A percentile compares a stretch with the other conserved stretches of the same genome.
Conservation (phyloP, 2,888 invertebrate species). For the Agonopterix alstromeriana region DNA sequence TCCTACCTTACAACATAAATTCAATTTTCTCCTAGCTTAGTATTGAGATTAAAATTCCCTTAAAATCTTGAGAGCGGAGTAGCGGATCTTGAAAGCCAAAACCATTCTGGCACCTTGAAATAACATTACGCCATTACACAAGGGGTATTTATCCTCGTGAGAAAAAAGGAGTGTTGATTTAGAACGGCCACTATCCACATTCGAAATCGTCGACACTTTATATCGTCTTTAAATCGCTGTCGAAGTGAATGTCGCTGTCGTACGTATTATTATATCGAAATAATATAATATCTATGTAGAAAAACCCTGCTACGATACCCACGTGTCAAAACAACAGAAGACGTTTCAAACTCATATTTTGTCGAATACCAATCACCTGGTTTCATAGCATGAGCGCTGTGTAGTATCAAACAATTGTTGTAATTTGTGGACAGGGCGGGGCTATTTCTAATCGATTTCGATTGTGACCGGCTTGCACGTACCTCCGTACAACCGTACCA, state of each 20-base stretch:
- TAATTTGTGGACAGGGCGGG: conserved; percentile 50
- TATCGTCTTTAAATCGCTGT: too few relatives aligned
- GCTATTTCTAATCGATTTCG: conserved; percentile 57
- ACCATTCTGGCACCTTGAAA: conserved; percentile 33
- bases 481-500: conserved; percentile 24
- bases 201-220: too few relatives aligned
- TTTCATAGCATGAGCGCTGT: conserved; percentile 3
- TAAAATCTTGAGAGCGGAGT: neutral
- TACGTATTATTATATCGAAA: too few relatives aligned
- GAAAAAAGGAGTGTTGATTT: conserved; percentile 50
- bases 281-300: too few relatives aligned
- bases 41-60: too few relatives aligned
- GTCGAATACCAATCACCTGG: too few relatives aligned
- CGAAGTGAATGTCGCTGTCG: too few relatives aligned
- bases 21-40: too few relatives aligned
- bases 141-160: conserved; percentile 28
- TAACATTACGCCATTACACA: conserved; percentile 56
- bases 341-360: too few relatives aligned
- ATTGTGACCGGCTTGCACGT: conserved; percentile 42
- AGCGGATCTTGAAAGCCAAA: conserved; percentile 11
- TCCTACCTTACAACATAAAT: too few relatives aligned
- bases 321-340: too few relatives aligned
- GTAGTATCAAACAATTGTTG: conserved; percentile 42
- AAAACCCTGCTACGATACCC: too few relatives aligned
- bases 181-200: conserved; percentile 18